Evolutionary conservation across 1,140 invertebrate species (phyloP), one percentile per base, ranked within the genome.

Genomic region (Camponotus pennsylvanicus): DNA sequence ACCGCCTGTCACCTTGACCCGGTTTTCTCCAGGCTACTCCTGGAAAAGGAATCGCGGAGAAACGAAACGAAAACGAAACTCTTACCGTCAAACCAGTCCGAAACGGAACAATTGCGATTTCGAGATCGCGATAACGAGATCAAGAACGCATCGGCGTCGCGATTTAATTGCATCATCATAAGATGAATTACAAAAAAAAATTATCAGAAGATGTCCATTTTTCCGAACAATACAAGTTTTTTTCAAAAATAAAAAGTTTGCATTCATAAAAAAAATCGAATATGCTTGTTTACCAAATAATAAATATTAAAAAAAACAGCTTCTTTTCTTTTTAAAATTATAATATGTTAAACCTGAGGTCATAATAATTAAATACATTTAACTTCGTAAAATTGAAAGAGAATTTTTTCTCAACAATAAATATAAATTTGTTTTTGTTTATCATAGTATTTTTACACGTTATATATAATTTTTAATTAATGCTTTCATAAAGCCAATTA

Each of bases 1-100:
- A 88, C 63, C 57, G 27, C 63, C 40, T n/a, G 9, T 66, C 55
- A 90, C 89, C 89, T 90, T 90, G 89, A 90, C 89, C 88, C 86
- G 61, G 57, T 88, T 90, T 78, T 45, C 64, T 55, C 18, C 45
- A 34, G 57, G 32, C 8, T 75, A 85, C 73, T 83, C 75, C 73
- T 87, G 86, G 45, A 88, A 90, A 90, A 88, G 52, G 61, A 70
- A 66, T 15, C 27, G 78, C 49, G 42, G 59, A 32, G 85, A 89
- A 52, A 52, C 49, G 49, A 52, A 52, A 52, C 4, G 49, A 52
- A 52, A 52, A 82, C 59, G 76, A 76, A 82, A 82, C 61, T 21
- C 37, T 80, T 49, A 40, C 52, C 27, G 45, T 21, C 85, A 15
- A 11, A 27, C 27, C 37, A 9, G 32, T 40, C 27, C 21, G 66